Percentiles rank a stretch among this genome's conserved stretches.
These are phyloP conservation scores for Drosophila kurseongensis DNA, from an alignment of 1,140 invertebrate genomes.

Conservation along the genomic window DNA sequence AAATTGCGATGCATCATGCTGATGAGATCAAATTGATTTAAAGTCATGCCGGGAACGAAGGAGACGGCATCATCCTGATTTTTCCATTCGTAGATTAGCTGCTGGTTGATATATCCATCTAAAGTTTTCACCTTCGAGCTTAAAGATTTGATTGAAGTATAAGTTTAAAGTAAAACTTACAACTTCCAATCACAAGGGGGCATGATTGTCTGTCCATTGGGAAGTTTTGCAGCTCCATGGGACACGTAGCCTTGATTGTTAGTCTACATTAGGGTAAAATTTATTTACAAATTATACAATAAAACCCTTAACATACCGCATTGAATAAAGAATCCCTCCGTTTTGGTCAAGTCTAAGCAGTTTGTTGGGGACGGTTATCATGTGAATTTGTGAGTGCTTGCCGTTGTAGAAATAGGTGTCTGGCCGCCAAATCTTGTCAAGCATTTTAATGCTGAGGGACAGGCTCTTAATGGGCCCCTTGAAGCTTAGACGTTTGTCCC, in stretches of 20 bases:
- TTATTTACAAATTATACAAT: not conserved
- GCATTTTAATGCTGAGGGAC: slow-evolving; percentile 95
- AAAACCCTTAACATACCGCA: slow-evolving; percentile 88
- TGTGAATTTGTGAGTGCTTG: slow-evolving; percentile 97
- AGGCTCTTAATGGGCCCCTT: slow-evolving; percentile 92
- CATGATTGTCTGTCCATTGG: slow-evolving; percentile 98
- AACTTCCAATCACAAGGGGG: slow-evolving; percentile 96
- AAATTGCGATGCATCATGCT: slow-evolving; percentile 93
- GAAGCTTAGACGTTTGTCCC: slow-evolving; percentile 93
- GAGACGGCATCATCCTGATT: slow-evolving; percentile 91
- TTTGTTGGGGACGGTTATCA: slow-evolving; percentile 97
- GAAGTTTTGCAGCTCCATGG: slow-evolving; percentile 98
- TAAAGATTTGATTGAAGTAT: not conserved
- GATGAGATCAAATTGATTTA: slow-evolving; percentile 96
- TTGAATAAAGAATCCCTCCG: slow-evolving; percentile 97
- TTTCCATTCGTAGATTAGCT: slow-evolving; percentile 96
- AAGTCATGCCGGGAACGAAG: slow-evolving; percentile 94
- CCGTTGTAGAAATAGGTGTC: slow-evolving; percentile 97
- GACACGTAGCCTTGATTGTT: slow-evolving; percentile 98
- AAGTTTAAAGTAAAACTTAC: slow-evolving; percentile 87
- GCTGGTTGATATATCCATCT: slow-evolving; percentile 96
- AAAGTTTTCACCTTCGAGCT: not conserved
- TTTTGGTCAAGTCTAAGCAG: slow-evolving; percentile 94
- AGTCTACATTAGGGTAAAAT: slow-evolving; percentile 87
- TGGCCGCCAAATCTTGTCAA: slow-evolving; percentile 97